Evolutionary conservation across 2,113 vertebrate species (phyloP), one percentile per base, ranked within the genome.

Genomic region (Crotalus helleri): DNA sequence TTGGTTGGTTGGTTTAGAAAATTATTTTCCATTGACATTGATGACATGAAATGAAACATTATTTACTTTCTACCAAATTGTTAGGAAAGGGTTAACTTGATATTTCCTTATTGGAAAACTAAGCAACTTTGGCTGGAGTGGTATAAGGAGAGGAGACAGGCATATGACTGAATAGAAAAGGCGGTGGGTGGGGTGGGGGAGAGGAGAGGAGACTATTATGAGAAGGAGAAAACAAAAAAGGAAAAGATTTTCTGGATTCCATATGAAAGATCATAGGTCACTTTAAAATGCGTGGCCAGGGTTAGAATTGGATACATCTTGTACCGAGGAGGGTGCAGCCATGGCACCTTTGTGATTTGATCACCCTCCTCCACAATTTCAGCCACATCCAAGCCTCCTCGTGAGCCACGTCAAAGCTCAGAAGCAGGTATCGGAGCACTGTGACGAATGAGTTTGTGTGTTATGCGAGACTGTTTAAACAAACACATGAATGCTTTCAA

Each of bases 391-490:
- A 57, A 69, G 91, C 95, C 23, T 92, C 92, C 57, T 93, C 39
- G 23, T 64, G 89, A 74, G 92, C 0, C 9, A 69, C 93, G 95
- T 92, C 94, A 90, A 96, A 96, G 93, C 94, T 94, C 91, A 96
- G 95, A 91, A 92, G 95, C 96, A 97, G 97, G 96, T 97, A 98
- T 93, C 95, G 26, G 94, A 94, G 96, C 64, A 39, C 95, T 89
- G 92, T 98, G 98, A 98, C 96, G 96, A 98, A 98, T 96, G 97
- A 97, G 95, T 55, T 29, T 91, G 93, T 91, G 95, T 95, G 95
- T 96, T 97, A 96, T 94, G 96, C 95, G 97, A 97, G 94, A 93
- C 95, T 97, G 94, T 97, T 96, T 95, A 98, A 98, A 97, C 97
- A 98, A 97, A 97, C 97, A 97, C 64, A 91, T 61, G 95, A 96